These are phyloP conservation scores for Leptarthrus brevirostris DNA, from an alignment of 2,888 invertebrate genomes.

Conservation along the genomic window DNA sequence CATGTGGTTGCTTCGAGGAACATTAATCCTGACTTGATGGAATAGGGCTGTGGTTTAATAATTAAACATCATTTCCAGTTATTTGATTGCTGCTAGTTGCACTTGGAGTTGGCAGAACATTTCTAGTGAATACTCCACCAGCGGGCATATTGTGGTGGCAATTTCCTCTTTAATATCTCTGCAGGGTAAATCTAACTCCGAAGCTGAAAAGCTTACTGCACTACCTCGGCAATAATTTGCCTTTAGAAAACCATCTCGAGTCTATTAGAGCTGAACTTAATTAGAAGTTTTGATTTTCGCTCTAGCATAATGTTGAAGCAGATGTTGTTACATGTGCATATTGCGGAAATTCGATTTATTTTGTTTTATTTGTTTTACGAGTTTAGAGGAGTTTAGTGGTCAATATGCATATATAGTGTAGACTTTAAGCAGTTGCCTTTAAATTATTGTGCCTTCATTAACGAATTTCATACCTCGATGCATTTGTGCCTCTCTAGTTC, in stretches of 20 bases:
- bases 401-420: too few species aligned
- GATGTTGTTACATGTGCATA: too few species aligned
- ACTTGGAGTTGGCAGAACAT: background rate
- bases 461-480: too few species aligned
- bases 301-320: too few species aligned
- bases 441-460: too few species aligned
- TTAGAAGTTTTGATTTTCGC: too few species aligned
- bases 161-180: background rate
- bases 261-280: too few species aligned
- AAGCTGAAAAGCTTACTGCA: background rate
- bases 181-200: background rate
- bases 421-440: too few species aligned
- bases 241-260: background rate
- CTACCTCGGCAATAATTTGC: background rate
- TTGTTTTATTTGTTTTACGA: too few species aligned
- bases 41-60: conserved; percentile 23
- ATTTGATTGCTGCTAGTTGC: conserved; percentile 29
- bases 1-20: background rate
- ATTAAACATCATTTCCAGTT: conserved; percentile 28
- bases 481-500: too few species aligned
- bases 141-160: background rate
- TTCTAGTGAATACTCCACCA: background rate
- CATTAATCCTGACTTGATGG: background rate
- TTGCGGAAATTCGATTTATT: too few species aligned
- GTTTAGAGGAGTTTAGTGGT: too few species aligned